Evolutionary conservation across 1,140 invertebrate genomes (phyloP), one percentile per base, ranked within the genome.

Genomic region (Lasaia peninsularis): DNA sequence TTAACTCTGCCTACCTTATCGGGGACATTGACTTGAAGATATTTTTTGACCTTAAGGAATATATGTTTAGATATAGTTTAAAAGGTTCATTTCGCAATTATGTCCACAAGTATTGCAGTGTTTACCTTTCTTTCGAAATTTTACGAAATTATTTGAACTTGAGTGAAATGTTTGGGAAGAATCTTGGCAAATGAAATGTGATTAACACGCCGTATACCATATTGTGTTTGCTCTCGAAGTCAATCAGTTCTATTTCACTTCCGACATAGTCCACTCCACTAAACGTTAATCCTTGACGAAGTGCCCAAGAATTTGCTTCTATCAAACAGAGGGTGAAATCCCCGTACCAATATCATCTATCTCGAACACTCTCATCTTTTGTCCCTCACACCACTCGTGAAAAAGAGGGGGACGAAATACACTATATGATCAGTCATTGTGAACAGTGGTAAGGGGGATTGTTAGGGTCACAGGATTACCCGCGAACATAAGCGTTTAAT

Each of bases 221-320:
- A 70, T 69, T 64, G 57, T 70, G 35, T 70, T 70, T 63, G 57
- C 64, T 53, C 52, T 62, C 44, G 51, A 56, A 65, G 64, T 74
- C 72, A 71, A 71, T 74, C 64, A 62, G 60, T 34, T 40, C 33
- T 31, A 60, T 55, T 59, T 62, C 69, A 70, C 63, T 66, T 72
- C 60, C 70, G 60, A 53, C 63, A 60, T 49, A 60, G 59, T 57
- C 58, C 52, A 60, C 62, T 57, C 58, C 52, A 63, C 64, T 63
- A 58, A 67, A 66, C 70, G 62, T 60, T 75, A 77, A 77, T 71
- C 70, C 63, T 56, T 67, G 66, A 67, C 62, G 57, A 63, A 71
- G 66, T 73, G 67, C 62, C 54, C 61, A 62, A 56, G 61, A 64
- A 60, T 66, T 73, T 34, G 52, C 63, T 56, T 63, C 67, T 57